phyloP scores from a whole-genome alignment of 2,888 invertebrate genomes.

The Lasioglossum figueresi region DNA sequence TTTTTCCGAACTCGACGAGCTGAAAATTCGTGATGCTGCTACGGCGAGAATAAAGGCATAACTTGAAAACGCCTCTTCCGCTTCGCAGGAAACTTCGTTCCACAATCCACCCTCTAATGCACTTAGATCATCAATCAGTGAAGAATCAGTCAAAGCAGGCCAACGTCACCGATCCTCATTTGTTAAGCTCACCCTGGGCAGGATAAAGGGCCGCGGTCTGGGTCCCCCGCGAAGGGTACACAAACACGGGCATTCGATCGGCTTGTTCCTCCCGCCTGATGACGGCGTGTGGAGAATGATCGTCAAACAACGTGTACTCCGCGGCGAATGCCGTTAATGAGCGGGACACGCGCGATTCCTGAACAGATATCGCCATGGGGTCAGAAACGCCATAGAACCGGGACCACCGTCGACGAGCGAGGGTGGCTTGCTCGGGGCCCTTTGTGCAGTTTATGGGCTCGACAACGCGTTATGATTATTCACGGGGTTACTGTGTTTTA shows the following conservation, averaged over 20 bases:
- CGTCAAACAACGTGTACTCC: slow-evolving; percentile 78
- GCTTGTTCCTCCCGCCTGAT: slow-evolving; percentile 45
- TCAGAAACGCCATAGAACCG: slow-evolving; percentile 31
- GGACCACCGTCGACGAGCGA: slow-evolving; percentile 50
- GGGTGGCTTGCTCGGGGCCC: slow-evolving; percentile 57
- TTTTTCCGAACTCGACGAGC: not conserved
- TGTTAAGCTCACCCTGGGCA: slow-evolving; percentile 26
- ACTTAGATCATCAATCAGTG: slow-evolving; percentile 8
- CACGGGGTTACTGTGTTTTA: slow-evolving; percentile 83
- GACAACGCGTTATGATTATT: slow-evolving; percentile 82
- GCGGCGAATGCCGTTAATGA: slow-evolving; percentile 79
- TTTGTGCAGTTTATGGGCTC: slow-evolving; percentile 81
- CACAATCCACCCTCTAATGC: not conserved
- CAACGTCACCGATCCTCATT: slow-evolving; percentile 15
- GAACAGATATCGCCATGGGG: slow-evolving; percentile 52
- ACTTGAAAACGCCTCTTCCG: not conserved
- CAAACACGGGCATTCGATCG: slow-evolving; percentile 50
- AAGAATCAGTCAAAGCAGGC: slow-evolving; percentile 4
- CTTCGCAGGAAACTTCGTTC: not conserved
- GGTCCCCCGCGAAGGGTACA: slow-evolving; percentile 29
- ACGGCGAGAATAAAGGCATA: not conserved
- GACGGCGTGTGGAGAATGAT: slow-evolving; percentile 75
- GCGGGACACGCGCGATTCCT: slow-evolving; percentile 77
- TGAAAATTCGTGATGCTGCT: not conserved
- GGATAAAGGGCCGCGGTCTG: slow-evolving; percentile 6